Base-by-base conservation (phyloP, 2,888 invertebrate species). In the Ophioninae sp. region DNA sequence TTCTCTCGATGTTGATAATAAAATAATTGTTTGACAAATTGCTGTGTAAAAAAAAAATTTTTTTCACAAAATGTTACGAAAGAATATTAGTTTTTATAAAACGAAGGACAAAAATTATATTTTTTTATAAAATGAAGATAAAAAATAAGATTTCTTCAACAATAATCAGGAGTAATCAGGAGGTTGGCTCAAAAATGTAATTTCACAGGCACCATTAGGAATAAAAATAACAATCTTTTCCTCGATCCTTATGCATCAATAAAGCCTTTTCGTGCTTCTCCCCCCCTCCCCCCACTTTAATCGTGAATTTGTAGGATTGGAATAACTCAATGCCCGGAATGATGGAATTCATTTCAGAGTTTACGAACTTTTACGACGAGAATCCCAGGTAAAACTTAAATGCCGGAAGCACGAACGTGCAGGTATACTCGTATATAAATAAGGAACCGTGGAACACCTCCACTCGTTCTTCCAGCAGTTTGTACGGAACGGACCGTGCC, bases 361-460 rank as follows among this genome's bases (percentile, higher is more conserved):
- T 17, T 44, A 44, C 17, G 6, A 76, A 30, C 61, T 59, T 61
- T 41, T 68, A 68, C 13, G 77, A 39, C 56, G 63, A 44, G 63
- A 1, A 41, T 68, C 41, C 64, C 23, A 44, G 51, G 51, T 68
- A 73, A 68, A 74, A 73, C 37, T 68, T 51, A 44, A 63, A 73
- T 74, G 65, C 30, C 81, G 78, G 81, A 81, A 82, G 74, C 61
- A 67, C 61, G 77, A 64, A 56, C 63, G 61, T 67, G 23, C 44
- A 64, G 65, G 59, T 65, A 56, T 69, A 30, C 30, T 30, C 30
- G 30, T 30, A 77, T 78, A 77, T 51, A 17, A 80, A 78, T 83
- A 78, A 77, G 67, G 82, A 71, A 73, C 61, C 58, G 79, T 61
- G 61, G 41, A 84, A 67, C 23, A 75, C 79, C 71, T 73, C 84